These are phyloP conservation scores for Perdita meconis DNA, from an alignment of 2,888 invertebrate species.

Conservation along the genomic window DNA sequence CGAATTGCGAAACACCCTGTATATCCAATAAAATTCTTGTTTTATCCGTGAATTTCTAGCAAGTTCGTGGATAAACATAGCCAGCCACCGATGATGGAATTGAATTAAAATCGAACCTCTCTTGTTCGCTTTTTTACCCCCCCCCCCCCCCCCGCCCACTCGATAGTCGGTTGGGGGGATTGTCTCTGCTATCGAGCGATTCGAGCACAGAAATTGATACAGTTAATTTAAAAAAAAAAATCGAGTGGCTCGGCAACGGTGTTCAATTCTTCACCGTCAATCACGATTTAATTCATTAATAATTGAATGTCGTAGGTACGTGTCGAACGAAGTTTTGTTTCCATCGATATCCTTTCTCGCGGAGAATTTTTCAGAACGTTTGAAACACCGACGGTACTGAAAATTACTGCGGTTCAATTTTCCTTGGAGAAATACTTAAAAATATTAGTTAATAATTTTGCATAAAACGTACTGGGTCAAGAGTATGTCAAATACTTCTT, in stretches of 20 bases:
- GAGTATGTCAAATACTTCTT: slow-evolving; percentile 31
- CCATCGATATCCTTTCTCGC: background rate
- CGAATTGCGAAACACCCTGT: too few relatives aligned
- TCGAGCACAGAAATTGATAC: slow-evolving; percentile 2
- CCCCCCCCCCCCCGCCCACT: too few relatives aligned
- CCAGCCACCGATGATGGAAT: slow-evolving; percentile 18
- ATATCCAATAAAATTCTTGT: background rate
- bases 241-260: background rate
- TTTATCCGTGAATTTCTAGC: background rate
- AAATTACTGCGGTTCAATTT: background rate
- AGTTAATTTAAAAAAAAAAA: slow-evolving; percentile 24
- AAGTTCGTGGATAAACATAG: slow-evolving; percentile 8
- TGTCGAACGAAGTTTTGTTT: slow-evolving; percentile 23
- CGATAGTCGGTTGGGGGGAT: background rate
- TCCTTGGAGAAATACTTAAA: slow-evolving; percentile 3
- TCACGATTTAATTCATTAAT: slow-evolving; percentile 37
- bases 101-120: slow-evolving; percentile 17
- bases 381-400: too few relatives aligned
- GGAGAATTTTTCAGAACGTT: background rate
- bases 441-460: slow-evolving; percentile 16
- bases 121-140: background rate
- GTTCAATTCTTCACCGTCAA: slow-evolving; percentile 15
- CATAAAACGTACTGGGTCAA: slow-evolving; percentile 12
- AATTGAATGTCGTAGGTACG: slow-evolving; percentile 24
- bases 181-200: slow-evolving; percentile 19